Base-by-base conservation (phyloP, 2,888 invertebrate genomes). In the Rhagonycha fulva region DNA sequence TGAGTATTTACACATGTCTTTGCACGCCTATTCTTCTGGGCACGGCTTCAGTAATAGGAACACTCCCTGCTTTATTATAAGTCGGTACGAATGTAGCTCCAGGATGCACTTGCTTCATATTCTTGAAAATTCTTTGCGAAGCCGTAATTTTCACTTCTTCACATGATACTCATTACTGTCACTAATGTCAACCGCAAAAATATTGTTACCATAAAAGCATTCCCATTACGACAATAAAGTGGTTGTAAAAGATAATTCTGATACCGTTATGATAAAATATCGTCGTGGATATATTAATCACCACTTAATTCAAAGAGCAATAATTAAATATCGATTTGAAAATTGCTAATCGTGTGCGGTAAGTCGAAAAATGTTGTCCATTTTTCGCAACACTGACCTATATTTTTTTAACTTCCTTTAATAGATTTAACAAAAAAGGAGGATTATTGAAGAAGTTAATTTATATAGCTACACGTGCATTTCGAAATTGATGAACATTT, bases 1-100 rank as follows among this genome's bases (percentile, higher is more conserved):
- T 79, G 77, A 79, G 68, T 79, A 76, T 77, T 76, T 79, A 79
- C 79, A 79, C 75, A 79, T 76, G 78, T 76, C 74, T 79, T 79
- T 72, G 79, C 78, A 79, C 79, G 76, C 79, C 79, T 78, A 79
- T 71, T 75, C 75, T 72, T 70, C 76, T 78, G 79, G 79, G 79
- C 78, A 75, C 75, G 78, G 78, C 76, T 73, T 75, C 68, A 72
- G 74, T 76, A 79, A 79, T 77, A 79, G 75, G 77, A 79, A 79
- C 79, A 79, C 77, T 76, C 77, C 79, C 70, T 79, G 70, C 74
- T 71, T 77, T 77, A 74, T 74, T 77, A 77, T 62, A 74, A 77
- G 77, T 71, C 77, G 77, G 77, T 74, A 74, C 66, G 32, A 74
- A 69, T 32, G 71, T 73, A 61, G 74, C 74, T 77, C 61, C 74